These are phyloP conservation scores for Squalus acanthias DNA, from an alignment of 2,797 vertebrate genomes.

Conservation along the genomic window DNA sequence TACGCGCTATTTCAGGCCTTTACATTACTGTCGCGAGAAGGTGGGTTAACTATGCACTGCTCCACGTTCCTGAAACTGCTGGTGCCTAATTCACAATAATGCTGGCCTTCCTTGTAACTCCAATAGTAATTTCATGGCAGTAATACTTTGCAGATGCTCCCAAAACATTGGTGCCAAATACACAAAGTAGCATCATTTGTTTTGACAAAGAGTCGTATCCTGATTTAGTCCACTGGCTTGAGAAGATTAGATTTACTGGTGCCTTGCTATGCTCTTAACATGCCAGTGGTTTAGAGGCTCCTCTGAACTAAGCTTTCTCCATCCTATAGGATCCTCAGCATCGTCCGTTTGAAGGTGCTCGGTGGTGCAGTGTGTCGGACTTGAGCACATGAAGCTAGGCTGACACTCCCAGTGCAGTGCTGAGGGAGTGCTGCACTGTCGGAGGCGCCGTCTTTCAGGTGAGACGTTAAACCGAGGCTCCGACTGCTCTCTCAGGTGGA, in stretches of 20 bases:
- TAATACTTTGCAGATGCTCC: neutral
- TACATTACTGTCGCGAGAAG: neutral
- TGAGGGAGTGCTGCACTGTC: too few species aligned
- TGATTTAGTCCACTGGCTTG: neutral
- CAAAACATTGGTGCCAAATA: neutral
- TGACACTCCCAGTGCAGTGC: too few species aligned
- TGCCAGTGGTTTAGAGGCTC: neutral
- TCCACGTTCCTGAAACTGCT: neutral
- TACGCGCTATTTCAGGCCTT: neutral
- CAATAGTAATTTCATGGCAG: neutral
- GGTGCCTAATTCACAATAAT: neutral
- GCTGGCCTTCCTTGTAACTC: neutral
- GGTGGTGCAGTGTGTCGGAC: too few species aligned
- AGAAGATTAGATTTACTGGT: neutral
- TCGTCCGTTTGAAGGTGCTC: neutral
- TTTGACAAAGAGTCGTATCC: neutral
- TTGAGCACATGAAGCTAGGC: too few species aligned
- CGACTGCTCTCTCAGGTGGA: too few species aligned
- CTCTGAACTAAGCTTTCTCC: neutral
- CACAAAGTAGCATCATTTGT: neutral
- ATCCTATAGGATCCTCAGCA: neutral
- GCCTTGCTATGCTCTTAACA: neutral
- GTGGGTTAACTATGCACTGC: neutral
- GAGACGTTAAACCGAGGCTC: too few species aligned
- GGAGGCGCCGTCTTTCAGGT: too few species aligned